Evolutionary conservation across 2,113 vertebrate genomes (phyloP).

Genomic region (Ammodytes dubius): DNA sequence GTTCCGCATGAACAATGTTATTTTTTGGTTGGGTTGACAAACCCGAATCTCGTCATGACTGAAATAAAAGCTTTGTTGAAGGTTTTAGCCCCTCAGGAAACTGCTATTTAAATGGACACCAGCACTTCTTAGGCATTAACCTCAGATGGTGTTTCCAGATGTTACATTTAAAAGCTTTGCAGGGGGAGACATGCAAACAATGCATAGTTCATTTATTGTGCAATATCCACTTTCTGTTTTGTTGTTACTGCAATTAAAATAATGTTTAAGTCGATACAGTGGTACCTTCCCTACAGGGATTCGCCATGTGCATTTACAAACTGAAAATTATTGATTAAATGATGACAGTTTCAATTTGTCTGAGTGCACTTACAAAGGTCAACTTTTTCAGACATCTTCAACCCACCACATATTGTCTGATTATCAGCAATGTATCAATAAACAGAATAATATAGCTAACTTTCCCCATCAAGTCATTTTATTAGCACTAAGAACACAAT

Average conservation of each 20-base stretch:
- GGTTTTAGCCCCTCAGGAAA: constrained; percentile 21
- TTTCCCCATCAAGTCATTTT: neutral
- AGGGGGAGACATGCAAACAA: neutral
- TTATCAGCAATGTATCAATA: neutral
- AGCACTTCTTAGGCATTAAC: neutral
- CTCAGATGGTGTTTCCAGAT: constrained; percentile 4
- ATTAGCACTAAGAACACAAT: neutral
- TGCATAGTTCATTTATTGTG: neutral
- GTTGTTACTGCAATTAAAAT: neutral
- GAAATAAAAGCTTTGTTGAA: constrained; percentile 31
- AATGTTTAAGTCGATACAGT: neutral
- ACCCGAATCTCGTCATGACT: constrained; percentile 42
- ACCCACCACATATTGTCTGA: neutral
- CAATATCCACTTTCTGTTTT: neutral
- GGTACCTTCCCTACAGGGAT: neutral
- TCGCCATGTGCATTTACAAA: neutral
- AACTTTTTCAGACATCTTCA: neutral
- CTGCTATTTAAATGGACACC: constrained; percentile 5
- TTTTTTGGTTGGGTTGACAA: constrained; percentile 29
- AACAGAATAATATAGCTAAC: neutral
- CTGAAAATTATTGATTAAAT: neutral
- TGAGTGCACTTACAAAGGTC: neutral
- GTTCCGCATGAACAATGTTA: neutral
- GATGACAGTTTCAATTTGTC: neutral
- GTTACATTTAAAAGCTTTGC: neutral